A percentile compares a stretch with the other conserved stretches of the same genome.
These are phyloP conservation scores for Tipula unca DNA, from an alignment of 2,888 invertebrate genomes.

Conservation along the genomic window DNA sequence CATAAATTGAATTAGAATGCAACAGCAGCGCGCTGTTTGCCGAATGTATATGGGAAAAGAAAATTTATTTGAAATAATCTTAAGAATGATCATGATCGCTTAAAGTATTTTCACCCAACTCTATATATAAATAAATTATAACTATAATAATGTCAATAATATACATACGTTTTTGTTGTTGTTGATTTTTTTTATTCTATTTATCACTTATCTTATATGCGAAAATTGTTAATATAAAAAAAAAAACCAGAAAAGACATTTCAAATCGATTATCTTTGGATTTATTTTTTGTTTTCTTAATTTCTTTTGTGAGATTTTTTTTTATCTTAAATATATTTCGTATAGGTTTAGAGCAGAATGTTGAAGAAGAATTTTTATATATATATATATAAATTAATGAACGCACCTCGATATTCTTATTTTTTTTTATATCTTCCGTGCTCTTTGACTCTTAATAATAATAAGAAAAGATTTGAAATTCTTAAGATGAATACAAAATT, in stretches of 20 bases:
- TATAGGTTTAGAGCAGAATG: conserved; percentile 14
- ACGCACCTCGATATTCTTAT: conserved; percentile 15
- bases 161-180: not conserved
- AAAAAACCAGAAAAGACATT: conserved; percentile 16
- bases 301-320: conserved; percentile 16
- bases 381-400: conserved; percentile 14
- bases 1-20: not conserved
- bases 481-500: conserved; percentile 16
- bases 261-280: conserved; percentile 18
- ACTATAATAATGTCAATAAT: not conserved
- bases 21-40: not conserved
- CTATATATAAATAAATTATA: too few species aligned
- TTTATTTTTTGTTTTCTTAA: conserved; percentile 9
- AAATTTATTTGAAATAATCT: not conserved
- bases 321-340: not conserved
- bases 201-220: conserved; percentile 9
- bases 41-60: not conserved
- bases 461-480: conserved; percentile 16
- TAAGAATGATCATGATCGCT: not conserved
- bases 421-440: conserved; percentile 16
- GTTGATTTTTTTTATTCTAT: not conserved
- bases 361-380: not conserved
- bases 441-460: conserved; percentile 18
- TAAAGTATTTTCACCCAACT: not conserved
- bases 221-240: conserved; percentile 16